Conservation (phyloP, 2,888 invertebrate species). For the Polydrusus pterygomalis region DNA sequence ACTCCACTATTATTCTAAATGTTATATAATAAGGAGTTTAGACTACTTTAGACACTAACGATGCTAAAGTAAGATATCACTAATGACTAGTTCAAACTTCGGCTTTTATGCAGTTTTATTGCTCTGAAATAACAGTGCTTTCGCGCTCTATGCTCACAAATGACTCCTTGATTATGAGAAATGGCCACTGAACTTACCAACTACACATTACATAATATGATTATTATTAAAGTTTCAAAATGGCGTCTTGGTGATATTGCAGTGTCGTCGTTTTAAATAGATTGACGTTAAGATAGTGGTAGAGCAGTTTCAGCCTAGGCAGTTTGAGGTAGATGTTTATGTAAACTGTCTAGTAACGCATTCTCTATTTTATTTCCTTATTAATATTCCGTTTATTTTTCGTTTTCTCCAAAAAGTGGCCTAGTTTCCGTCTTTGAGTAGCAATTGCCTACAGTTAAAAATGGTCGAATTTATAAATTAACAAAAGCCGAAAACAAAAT, state of each 20-base stretch:
- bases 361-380: too few species aligned
- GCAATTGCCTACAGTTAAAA: too few species aligned
- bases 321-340: too few species aligned
- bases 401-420: too few species aligned
- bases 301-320: too few species aligned
- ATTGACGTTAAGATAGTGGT: too few species aligned
- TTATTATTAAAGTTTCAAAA: constrained; percentile 41
- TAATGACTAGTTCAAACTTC: constrained; percentile 1
- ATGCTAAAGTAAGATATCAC: background rate
- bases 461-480: too few species aligned
- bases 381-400: too few species aligned
- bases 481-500: too few species aligned
- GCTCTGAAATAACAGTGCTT: background rate
- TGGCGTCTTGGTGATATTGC: constrained; percentile 1
- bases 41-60: background rate
- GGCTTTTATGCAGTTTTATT: constrained; percentile 13
- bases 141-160: constrained; percentile 16
- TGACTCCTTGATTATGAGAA: constrained; percentile 39
- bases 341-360: too few species aligned
- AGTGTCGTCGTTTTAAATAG: too few species aligned
- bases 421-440: too few species aligned
- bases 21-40: background rate
- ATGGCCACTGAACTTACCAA: constrained; percentile 39
- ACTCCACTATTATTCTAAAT: background rate
- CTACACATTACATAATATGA: constrained; percentile 39